Evolutionary conservation across 1,140 invertebrate species (phyloP).

Genomic region (Bombus balteatus): DNA sequence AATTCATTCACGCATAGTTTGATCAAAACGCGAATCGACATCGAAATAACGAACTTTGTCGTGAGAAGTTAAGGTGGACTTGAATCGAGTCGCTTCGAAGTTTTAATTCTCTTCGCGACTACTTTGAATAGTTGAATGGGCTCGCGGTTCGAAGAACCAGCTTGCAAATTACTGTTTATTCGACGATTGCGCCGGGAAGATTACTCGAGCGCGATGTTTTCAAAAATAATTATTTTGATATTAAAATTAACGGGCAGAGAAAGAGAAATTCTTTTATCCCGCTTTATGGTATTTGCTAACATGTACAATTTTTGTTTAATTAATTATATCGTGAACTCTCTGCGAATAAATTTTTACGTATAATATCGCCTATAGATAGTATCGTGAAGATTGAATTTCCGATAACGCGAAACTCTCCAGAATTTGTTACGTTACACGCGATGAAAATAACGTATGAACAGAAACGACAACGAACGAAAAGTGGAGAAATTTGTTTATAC

Average conservation of each 20-base stretch:
- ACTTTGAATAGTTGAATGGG: conserved; percentile 29
- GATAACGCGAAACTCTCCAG: no score
- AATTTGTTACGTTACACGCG: not conserved
- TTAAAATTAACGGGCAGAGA: not conserved
- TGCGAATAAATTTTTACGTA: no score
- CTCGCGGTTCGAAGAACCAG: not conserved
- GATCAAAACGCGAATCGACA: not conserved
- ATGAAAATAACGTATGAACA: not conserved
- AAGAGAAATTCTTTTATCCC: not conserved
- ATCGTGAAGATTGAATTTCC: not conserved
- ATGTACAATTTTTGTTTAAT: no score
- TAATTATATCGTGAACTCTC: no score
- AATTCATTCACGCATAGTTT: conserved; percentile 11
- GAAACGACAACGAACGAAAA: not conserved
- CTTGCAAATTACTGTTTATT: conserved; percentile 30
- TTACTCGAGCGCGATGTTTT: not conserved
- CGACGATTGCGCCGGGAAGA: not conserved
- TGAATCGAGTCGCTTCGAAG: not conserved
- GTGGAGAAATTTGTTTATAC: not conserved
- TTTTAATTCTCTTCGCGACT: conserved; percentile 35
- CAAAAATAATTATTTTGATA: not conserved
- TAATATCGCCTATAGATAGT: no score
- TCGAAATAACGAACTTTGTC: conserved; percentile 19
- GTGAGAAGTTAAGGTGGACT: not conserved
- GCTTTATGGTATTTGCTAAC: not conserved